phyloP scores from a whole-genome alignment of 1,140 invertebrate genomes.

The Ladona fulva region DNA sequence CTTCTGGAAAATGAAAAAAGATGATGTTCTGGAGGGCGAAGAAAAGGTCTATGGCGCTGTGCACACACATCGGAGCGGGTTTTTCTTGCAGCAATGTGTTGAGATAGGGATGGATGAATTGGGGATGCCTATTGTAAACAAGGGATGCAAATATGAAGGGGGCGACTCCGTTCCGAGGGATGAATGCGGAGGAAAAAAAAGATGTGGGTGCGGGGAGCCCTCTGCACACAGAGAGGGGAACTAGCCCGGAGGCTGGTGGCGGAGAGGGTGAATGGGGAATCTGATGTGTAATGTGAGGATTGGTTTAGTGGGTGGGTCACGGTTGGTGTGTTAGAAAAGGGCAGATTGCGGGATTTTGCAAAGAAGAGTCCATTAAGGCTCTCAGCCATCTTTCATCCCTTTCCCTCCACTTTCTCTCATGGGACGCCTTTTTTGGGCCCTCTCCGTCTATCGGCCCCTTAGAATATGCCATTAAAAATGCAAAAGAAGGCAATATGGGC shows the following conservation, averaged over 20 bases:
- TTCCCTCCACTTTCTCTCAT: not conserved
- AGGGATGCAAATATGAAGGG: constrained; percentile 4
- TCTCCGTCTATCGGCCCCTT: not conserved
- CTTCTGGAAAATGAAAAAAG: too few relatives aligned
- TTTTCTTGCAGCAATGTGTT: too few relatives aligned
- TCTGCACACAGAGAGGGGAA: not conserved
- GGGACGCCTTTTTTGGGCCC: not conserved
- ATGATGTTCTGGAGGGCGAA: too few relatives aligned
- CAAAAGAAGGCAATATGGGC: not conserved
- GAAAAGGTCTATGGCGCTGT: too few relatives aligned
- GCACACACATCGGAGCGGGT: too few relatives aligned
- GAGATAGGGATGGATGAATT: too few relatives aligned
- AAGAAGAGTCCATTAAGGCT: not conserved
- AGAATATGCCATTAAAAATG: not conserved
- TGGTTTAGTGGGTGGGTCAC: not conserved
- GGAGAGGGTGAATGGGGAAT: not conserved
- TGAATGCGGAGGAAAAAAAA: not conserved
- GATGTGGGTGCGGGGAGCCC: not conserved
- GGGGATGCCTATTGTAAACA: not conserved
- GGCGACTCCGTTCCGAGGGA: not conserved
- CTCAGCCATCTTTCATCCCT: not conserved
- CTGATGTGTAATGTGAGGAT: not conserved
- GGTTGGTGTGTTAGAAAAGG: not conserved
- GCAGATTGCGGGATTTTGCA: constrained; percentile 4
- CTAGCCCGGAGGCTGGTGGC: not conserved